These are phyloP conservation scores for Oscheius myriophilus DNA, from an alignment of 2,888 invertebrate genomes.

Conservation along the genomic window DNA sequence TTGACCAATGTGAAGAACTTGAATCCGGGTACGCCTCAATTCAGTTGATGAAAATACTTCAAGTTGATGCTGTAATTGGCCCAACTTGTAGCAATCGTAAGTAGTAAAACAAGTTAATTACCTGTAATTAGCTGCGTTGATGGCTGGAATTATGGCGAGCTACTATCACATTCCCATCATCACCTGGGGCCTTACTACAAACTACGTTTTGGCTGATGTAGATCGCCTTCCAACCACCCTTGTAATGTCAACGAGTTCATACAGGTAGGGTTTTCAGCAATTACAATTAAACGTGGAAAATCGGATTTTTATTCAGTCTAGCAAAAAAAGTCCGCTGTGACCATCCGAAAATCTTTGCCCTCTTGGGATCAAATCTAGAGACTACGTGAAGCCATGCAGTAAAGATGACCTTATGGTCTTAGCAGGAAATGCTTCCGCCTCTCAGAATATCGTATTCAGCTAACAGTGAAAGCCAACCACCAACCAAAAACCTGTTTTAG, in stretches of 20 bases:
- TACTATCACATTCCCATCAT: slow-evolving; percentile 53
- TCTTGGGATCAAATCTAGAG: too few relatives aligned
- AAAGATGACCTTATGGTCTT: not conserved
- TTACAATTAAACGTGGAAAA: too few relatives aligned
- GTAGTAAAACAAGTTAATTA: not conserved
- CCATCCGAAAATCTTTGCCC: not conserved
- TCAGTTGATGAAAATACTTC: slow-evolving; percentile 34
- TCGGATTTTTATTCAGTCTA: too few relatives aligned
- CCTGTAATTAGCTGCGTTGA: slow-evolving; percentile 43
- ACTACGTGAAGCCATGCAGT: too few relatives aligned
- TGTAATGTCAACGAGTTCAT: slow-evolving; percentile 33
- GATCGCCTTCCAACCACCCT: slow-evolving; percentile 47
- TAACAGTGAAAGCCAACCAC: too few relatives aligned
- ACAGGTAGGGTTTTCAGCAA: not conserved
- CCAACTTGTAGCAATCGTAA: slow-evolving; percentile 59
- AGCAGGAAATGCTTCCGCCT: not conserved
- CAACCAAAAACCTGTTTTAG: too few relatives aligned
- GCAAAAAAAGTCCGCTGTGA: not conserved
- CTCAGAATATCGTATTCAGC: too few relatives aligned
- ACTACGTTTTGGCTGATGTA: slow-evolving; percentile 37
- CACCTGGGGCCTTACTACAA: slow-evolving; percentile 54
- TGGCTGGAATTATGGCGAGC: slow-evolving; percentile 43
- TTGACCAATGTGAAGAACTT: slow-evolving; percentile 56
- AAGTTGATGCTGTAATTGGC: slow-evolving; percentile 58
- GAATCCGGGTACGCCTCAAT: slow-evolving; percentile 47